Evolutionary conservation across 2,797 vertebrate genomes (phyloP), one percentile per base, ranked within the genome.

Genomic region (Oreochromis mossambicus): DNA sequence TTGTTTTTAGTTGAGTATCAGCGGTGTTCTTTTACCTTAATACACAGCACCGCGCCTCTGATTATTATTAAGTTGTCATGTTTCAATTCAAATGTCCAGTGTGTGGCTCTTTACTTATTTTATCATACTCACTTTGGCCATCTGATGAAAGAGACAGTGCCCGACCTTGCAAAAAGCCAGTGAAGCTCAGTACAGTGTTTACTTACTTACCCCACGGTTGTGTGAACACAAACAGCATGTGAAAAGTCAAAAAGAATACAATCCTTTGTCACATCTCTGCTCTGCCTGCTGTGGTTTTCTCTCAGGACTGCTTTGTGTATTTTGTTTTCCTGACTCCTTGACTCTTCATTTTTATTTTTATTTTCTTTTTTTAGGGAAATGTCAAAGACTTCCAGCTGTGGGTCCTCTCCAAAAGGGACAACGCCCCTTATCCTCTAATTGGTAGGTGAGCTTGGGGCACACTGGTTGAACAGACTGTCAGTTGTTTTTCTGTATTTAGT

Each of bases 351-450:
- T 87, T 21, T 90, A 2, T 87, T 56, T 73, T 80, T 88, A 2
- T 34, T 3, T 86, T 26, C 90, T 78, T 21, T 43, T 14, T 12
- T 83, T 34, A 96, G 99, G 98, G 97, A 97, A 97, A 96, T 77
- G 97, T 97, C 84, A 98, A 97, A 91, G 98, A 98, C 92, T 98
- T 97, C 93, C 97, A 98, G 87, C 93, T 99, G 51, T 99, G 98
- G 98, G 97, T 98, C 91, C 96, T 97, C 96, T 98, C 98, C 87
- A 98, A 97, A 92, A 97, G 97, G 92, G 98, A 99, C 92, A 98
- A 97, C 84, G 93, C 97, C 29, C 98, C 98, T 3, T 99, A 99
- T 58, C 98, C 98, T 91, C 97, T 99, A 19, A 99, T 99, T 84
- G 98, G 98, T 99, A 94, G 97, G 94, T 86, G 61, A 56, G n/a